phyloP scores from a whole-genome alignment of 2,888 invertebrate genomes.

The Tenthredo amoena region DNA sequence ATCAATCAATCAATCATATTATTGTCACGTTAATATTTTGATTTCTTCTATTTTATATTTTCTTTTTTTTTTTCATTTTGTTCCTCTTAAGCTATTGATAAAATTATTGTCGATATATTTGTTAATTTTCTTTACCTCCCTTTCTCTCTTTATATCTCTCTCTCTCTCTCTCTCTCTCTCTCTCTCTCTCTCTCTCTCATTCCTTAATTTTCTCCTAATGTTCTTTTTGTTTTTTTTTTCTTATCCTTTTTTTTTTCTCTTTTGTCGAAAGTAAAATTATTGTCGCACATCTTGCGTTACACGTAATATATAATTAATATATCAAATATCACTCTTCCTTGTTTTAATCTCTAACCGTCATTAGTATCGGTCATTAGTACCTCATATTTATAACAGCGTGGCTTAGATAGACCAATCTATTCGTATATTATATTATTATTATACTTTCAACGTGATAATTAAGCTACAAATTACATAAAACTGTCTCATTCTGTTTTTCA shows the following conservation, averaged over 20 bases:
- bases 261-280: not conserved
- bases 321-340: slow-evolving; percentile 44
- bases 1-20: slow-evolving; percentile 56
- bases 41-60: not conserved
- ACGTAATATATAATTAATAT: not conserved
- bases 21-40: slow-evolving; percentile 60
- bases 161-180: not conserved
- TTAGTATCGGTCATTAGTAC: not conserved
- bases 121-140: not conserved
- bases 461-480: slow-evolving; percentile 53
- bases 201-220: not conserved
- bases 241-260: not conserved
- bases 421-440: slow-evolving; percentile 52
- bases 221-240: not conserved
- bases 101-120: slow-evolving; percentile 38
- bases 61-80: not conserved
- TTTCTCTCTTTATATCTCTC: not conserved
- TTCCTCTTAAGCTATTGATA: not conserved
- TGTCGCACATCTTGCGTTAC: slow-evolving; percentile 12
- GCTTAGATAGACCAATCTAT: not conserved
- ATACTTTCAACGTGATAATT: slow-evolving; percentile 64
- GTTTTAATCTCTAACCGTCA: not conserved
- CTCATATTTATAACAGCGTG: not conserved
- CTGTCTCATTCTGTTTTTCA: not conserved
- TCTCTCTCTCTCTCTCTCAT: not conserved